These are phyloP conservation scores for Pyralis farinalis DNA, from an alignment of 2,888 invertebrate species.

Conservation along the genomic window DNA sequence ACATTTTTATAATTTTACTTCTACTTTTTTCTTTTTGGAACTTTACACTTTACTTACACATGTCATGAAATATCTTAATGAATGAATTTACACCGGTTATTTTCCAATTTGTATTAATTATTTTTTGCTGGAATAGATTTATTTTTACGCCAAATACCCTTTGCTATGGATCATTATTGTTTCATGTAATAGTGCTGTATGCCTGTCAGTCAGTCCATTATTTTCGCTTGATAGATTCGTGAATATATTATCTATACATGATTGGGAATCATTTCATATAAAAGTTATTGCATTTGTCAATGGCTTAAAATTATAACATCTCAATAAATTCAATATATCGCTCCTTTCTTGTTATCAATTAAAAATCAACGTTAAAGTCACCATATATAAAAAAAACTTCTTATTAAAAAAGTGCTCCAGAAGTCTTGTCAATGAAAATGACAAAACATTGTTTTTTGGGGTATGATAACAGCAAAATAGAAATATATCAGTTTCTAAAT, in stretches of 20 bases:
- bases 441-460: no score
- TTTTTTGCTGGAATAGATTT: neutral
- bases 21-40: neutral
- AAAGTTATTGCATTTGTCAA: neutral
- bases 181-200: neutral
- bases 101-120: neutral
- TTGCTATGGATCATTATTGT: neutral
- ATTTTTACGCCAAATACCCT: neutral
- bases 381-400: no score
- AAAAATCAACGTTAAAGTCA: no score
- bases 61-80: neutral
- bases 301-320: neutral
- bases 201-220: neutral
- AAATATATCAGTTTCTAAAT: no score
- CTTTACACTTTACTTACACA: neutral
- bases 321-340: no score
- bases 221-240: neutral
- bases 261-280: constrained; percentile 1
- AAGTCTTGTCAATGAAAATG: no score
- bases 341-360: no score
- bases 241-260: constrained; percentile 4
- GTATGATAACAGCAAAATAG: no score
- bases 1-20: neutral
- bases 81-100: no score
- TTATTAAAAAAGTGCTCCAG: no score